phyloP scores from a whole-genome alignment of 2,113 vertebrate species.

The Clarias macrocephalus region DNA sequence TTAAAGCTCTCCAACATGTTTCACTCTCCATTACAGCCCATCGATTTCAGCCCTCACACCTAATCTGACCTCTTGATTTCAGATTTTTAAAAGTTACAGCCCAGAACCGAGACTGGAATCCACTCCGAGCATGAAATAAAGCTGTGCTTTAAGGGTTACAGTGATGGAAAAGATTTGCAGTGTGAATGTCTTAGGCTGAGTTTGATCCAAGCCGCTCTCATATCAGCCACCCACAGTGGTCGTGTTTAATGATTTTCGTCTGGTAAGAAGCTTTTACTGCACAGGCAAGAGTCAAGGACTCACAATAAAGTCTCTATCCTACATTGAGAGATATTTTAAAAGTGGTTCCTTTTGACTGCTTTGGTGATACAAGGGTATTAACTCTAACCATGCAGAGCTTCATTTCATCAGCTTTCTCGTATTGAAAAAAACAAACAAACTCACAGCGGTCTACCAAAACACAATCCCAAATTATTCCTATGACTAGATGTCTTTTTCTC shows the following conservation, averaged over 20 bases:
- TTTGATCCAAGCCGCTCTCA: neutral
- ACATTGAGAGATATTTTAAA: neutral
- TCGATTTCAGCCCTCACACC: conserved; percentile 53
- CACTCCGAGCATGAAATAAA: conserved; percentile 57
- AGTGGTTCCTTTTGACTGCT: neutral
- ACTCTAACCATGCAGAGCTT: neutral
- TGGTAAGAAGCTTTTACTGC: neutral
- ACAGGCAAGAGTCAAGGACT: neutral
- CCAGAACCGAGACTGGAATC: conserved; percentile 53
- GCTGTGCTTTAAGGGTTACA: conserved; percentile 25
- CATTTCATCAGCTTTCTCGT: conserved; percentile 5
- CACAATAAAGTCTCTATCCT: neutral
- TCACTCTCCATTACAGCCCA: conserved; percentile 48
- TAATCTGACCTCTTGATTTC: conserved; percentile 55
- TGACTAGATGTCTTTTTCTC: neutral
- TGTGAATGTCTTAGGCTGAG: neutral
- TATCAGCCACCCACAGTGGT: neutral
- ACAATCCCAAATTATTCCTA: neutral
- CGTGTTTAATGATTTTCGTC: neutral
- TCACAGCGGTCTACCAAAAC: neutral
- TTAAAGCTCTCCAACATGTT: conserved; percentile 52
- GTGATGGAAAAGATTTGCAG: conserved; percentile 13
- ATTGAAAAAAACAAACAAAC: neutral
- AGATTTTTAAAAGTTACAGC: conserved; percentile 47
- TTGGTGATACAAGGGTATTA: neutral